Conservation (phyloP, 2,797 vertebrate genomes). For the Vultur gryphus region DNA sequence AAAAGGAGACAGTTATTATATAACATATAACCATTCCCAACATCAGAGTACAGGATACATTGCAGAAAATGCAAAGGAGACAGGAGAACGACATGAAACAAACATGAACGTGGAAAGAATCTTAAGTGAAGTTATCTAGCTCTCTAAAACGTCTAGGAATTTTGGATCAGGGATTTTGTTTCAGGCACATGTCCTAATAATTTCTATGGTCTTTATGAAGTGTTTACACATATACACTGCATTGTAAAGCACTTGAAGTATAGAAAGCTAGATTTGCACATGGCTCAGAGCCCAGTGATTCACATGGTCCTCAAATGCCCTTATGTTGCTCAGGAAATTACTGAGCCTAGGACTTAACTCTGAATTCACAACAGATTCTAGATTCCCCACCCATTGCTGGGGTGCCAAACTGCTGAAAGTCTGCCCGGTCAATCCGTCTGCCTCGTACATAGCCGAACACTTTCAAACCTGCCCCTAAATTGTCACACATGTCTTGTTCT, state of each 20-base stretch:
- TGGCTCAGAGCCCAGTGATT: background rate
- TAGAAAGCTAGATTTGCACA: background rate
- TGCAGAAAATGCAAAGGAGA: background rate
- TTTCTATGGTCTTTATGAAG: background rate
- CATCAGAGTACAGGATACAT: background rate
- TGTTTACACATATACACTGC: background rate
- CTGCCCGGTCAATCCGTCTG: background rate
- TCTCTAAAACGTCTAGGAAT: background rate
- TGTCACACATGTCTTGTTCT: background rate
- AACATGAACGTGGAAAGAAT: background rate
- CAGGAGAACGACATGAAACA: background rate
- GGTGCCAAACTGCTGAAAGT: background rate
- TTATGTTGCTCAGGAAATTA: background rate
- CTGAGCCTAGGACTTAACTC: background rate
- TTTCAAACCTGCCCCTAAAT: background rate
- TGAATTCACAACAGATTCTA: background rate
- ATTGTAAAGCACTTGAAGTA: background rate
- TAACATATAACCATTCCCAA: background rate
- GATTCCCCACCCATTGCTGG: background rate
- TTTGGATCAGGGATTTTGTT: background rate
- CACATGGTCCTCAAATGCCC: background rate
- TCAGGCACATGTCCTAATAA: background rate
- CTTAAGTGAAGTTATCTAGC: background rate
- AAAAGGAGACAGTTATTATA: background rate
- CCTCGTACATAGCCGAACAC: accelerated